Base-by-base conservation (phyloP, 30 jellyfish, hydroid and myxozoan genomes). In the Aurelia sp. region DNA sequence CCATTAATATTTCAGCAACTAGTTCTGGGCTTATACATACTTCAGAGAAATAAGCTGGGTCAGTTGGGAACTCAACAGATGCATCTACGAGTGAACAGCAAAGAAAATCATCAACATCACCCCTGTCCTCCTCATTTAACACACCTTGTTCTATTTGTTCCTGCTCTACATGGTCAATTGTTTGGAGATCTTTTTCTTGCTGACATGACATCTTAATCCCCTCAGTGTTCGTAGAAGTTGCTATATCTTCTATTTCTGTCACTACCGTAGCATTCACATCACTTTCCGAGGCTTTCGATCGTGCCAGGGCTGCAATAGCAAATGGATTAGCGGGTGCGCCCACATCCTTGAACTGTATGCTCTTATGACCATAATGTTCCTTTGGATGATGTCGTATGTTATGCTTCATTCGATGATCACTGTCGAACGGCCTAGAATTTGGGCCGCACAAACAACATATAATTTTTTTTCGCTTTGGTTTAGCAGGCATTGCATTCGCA, bases 261-360 rank as follows among this genome's bases (percentile, higher is more conserved):
- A 60, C 15, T 22, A 60, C 30, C 13, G 71, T 12, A 60, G 13
- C 27, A 19, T 60, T 13, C 33, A 23, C 71, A 10, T 60, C 71
- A 60, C 30, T 3, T 60, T 22, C 71, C 21, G 30, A 60, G 71
- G 71, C 71, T 60, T 19, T 60, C 4, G 71, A 60, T 60, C 71
- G 71, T 60, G 71, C 71, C 27, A 11, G 27, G 71, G 71, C 71
- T 60, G 71, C 71, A 22, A 60, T 22, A 60, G 55, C 55, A 44
- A 66, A 66, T n/a, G 78, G 78, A 27, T 66, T 66, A 1, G 78
- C 52, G 3, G 78, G 78, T 4, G 78, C 78, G 6, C 63, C 78
- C 22, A 2, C 78, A 13, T 17, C 35, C 35, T 16, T 31, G 58
- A 17, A 66, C 58, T 66, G 23, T 19, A 66, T 66, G 23, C 12